These are phyloP conservation scores for Xylocopa sonorina DNA, from an alignment of 1,140 invertebrate genomes.

Conservation along the genomic window DNA sequence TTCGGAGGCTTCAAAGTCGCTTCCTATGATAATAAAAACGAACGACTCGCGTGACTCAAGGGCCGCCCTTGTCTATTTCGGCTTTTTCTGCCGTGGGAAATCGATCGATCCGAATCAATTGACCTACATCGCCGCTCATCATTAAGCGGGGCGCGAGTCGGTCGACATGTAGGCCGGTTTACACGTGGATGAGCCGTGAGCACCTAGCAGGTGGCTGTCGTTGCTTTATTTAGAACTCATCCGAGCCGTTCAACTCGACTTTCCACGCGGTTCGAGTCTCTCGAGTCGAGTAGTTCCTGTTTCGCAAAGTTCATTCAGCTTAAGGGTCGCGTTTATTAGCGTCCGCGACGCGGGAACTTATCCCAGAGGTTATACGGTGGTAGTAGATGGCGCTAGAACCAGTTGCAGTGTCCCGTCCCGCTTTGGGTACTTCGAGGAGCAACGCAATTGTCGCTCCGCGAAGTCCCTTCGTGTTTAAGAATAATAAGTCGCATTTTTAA, in stretches of 20 bases:
- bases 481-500: no score
- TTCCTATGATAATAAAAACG: background rate
- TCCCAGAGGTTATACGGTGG: background rate
- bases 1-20: background rate
- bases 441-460: no score
- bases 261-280: background rate
- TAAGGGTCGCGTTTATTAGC: background rate
- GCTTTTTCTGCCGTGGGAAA: slow-evolving; percentile 38
- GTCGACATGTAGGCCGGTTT: slow-evolving; percentile 13
- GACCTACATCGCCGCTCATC: slow-evolving; percentile 52
- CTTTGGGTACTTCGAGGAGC: no score
- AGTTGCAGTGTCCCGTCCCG: no score
- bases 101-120: slow-evolving; percentile 59
- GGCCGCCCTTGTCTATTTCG: slow-evolving; percentile 36
- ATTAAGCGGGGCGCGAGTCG: slow-evolving; percentile 24
- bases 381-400: background rate
- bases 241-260: background rate
- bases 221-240: slow-evolving; percentile 1
- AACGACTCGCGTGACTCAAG: slow-evolving; percentile 22
- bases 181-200: slow-evolving; percentile 14
- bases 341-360: no score
- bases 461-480: no score
- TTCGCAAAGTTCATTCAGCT: background rate
- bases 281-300: background rate
- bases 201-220: background rate